Evolutionary conservation across 2,113 vertebrate genomes (phyloP), one percentile per base, ranked within the genome.

Genomic region (Cynoglossus semilaevis): DNA sequence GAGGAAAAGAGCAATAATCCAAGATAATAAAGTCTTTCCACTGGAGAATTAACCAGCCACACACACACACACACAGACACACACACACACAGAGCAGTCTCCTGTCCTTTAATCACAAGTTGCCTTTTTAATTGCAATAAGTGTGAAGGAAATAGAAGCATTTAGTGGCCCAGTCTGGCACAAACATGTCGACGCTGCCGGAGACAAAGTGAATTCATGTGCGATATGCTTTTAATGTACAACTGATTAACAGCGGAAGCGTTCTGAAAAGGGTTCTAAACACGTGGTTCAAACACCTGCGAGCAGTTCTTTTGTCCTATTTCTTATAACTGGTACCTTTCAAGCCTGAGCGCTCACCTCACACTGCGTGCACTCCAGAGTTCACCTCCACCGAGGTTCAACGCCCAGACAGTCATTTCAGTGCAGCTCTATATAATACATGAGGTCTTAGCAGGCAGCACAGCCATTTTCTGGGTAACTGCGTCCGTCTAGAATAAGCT

Each of bases 101-200:
- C 62, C 18, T 67, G 80, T 74, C 67, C 67, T 78, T 79, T 77
- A 70, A 81, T 81, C 79, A 54, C 76, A 74, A 77, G 72, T 67
- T 37, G 54, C 62, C n/a, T n/a, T n/a, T 82, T 79, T 75, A 82
- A 87, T 79, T 79, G 63, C 64, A 60, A 18, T 36, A 74, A 66
- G 77, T 80, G 77, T 77, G 70, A 79, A 77, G 45, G 46, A 76
- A 81, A 77, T 35, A 47, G 46, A 49, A 67, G 51, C 49, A 35
- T 40, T 9, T 38, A 46, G 54, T 9, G 70, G 40, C 64, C 67
- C 75, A 69, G 58, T 77, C 63, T 82, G 71, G 72, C 76, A 67
- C 40, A 17, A 61, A 66, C 0, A 58, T 15, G 12, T 55, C 15
- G 10, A 40, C 51, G 51, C 58, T 67, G 59, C 14, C 10, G 42